Base-by-base conservation (phyloP, 1,140 invertebrate species). In the Polyergus mexicanus region DNA sequence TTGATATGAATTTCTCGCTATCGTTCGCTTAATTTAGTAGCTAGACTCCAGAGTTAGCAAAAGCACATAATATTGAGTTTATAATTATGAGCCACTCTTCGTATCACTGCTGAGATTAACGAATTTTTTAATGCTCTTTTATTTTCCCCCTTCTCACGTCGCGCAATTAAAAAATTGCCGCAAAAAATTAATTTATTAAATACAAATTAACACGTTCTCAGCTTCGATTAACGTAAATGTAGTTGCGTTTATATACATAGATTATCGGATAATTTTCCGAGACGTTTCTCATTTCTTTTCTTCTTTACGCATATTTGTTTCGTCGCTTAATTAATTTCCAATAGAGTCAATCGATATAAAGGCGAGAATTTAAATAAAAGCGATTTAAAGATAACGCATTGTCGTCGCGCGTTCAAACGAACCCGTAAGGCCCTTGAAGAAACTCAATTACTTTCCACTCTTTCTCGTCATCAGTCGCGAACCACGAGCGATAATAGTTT, bases 1-100 rank as follows among this genome's bases (percentile, higher is more conserved):
- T 69, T 69, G 54, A 80, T 51, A 19, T 71, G 77, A 71, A 71
- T 80, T 80, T 56, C 65, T 80, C 47, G 35, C 22, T 47, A 35
- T 32, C 32, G 76, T 80, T 78, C 35, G 62, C 56, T 41, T 56
- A 77, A n/a, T 47, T 5, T 19, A 25, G 13, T 25, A 16, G 56
- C 56, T 60, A 35, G 58, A 47, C 41, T 56, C 38, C 19, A 13
- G 44, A 3, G 32, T 35, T 35, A 25, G n/a, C 74, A 28, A 44
- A 13, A 32, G 56, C 19, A 28, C n/a, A 47, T 47, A 44, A 47
- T 47, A 44, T 32, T 16, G 25, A 77, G 25, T 44, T 19, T 16
- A 5, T 60, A 77, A 77, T 77, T 77, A 41, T 77, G 38, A 75
- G 38, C 22, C 16, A n/a, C 32, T 38, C 32, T 11, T 63, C 38